These are phyloP conservation scores for Pogona vitticeps DNA, from an alignment of 2,113 vertebrate species.

Conservation along the genomic window DNA sequence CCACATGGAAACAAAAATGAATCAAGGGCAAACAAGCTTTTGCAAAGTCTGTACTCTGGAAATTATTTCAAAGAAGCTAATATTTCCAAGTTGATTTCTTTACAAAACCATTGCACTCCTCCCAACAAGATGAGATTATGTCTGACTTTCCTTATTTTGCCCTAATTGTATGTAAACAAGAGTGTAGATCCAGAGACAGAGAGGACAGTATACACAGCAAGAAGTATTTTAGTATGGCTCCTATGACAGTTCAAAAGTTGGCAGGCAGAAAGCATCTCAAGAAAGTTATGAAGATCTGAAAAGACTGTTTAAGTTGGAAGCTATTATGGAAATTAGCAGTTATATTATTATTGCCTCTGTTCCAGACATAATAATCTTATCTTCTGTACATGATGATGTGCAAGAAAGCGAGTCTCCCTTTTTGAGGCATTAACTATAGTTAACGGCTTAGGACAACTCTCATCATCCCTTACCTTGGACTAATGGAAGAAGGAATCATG, in stretches of 20 bases:
- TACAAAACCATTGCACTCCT: background rate
- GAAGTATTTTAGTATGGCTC: background rate
- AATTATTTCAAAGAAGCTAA: background rate
- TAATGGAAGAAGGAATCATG: too few species aligned
- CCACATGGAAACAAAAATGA: too few species aligned
- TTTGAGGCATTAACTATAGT: background rate
- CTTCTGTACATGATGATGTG: conserved; percentile 17
- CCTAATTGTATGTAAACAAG: background rate
- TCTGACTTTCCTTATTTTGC: background rate
- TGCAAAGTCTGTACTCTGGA: background rate
- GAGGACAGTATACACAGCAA: background rate
- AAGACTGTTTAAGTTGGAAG: conserved; percentile 38
- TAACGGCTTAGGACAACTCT: background rate
- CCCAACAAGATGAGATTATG: background rate
- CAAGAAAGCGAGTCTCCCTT: background rate
- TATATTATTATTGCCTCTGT: conserved; percentile 5
- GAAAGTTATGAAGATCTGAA: conserved; percentile 22
- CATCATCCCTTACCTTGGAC: background rate
- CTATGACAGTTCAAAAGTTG: background rate
- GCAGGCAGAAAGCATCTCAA: background rate
- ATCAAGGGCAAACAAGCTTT: too few species aligned
- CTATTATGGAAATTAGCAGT: conserved; percentile 1
- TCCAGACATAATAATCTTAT: conserved; percentile 21
- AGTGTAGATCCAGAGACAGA: background rate
- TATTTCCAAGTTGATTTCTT: background rate